phyloP scores from a whole-genome alignment of 2,888 invertebrate genomes.

The Philopedon plagiatum region DNA sequence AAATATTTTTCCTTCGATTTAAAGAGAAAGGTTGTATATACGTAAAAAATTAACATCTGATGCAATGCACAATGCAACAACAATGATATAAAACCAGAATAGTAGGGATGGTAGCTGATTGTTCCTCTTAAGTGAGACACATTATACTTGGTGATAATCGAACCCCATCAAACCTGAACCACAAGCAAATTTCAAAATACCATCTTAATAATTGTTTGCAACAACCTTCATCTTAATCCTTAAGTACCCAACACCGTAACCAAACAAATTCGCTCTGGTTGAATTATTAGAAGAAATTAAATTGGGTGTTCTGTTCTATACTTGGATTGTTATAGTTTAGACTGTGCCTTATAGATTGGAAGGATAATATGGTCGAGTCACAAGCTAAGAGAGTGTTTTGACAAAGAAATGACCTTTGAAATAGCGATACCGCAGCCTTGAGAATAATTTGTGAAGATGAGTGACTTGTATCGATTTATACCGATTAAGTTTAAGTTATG shows the following conservation, averaged over 20 bases:
- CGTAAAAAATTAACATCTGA: too few species aligned
- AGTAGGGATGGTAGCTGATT: too few species aligned
- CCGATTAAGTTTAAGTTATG: neutral
- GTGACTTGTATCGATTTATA: neutral
- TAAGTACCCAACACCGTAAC: slow-evolving; percentile 34
- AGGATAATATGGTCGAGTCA: too few species aligned
- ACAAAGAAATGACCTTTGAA: slow-evolving; percentile 10
- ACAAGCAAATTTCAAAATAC: slow-evolving; percentile 1
- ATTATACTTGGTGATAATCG: neutral
- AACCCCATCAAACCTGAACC: neutral
- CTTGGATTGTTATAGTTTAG: slow-evolving; percentile 4
- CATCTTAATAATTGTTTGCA: slow-evolving; percentile 9
- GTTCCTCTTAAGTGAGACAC: too few species aligned
- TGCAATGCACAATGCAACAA: too few species aligned
- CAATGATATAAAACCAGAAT: too few species aligned
- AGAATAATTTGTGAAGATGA: neutral
- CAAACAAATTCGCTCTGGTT: slow-evolving; percentile 29
- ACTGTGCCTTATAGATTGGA: neutral
- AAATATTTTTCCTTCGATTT: too few species aligned
- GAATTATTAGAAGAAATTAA: slow-evolving; percentile 37
- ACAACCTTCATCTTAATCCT: slow-evolving; percentile 22
- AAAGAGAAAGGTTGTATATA: too few species aligned
- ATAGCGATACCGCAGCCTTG: neutral
- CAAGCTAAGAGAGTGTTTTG: neutral
- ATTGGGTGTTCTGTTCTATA: slow-evolving; percentile 8